Evolutionary conservation across 2,888 invertebrate species (phyloP).

Genomic region (Julus scandinavius): DNA sequence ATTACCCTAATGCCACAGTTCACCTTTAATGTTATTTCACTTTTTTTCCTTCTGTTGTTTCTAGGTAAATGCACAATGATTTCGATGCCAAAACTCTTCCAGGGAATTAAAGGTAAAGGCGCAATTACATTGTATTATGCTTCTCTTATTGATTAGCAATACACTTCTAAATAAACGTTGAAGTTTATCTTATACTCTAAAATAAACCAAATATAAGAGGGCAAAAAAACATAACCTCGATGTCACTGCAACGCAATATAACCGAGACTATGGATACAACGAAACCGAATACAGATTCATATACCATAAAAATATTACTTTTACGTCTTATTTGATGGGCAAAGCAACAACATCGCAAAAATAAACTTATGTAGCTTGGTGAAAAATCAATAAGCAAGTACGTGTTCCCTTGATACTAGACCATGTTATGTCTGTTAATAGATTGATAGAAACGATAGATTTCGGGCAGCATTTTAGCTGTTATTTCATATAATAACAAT

Average conservation of each 20-base stretch:
- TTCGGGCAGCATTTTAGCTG: background rate
- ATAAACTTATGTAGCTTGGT: background rate
- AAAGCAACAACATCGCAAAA: background rate
- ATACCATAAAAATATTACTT: slow-evolving; percentile 15
- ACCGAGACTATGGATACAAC: background rate
- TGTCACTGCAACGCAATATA: background rate
- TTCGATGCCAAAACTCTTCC: background rate
- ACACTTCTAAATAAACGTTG: background rate
- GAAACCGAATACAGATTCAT: background rate
- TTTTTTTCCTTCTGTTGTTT: background rate
- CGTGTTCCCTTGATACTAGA: slow-evolving; percentile 3
- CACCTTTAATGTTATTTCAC: slow-evolving; percentile 26
- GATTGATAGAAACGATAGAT: slow-evolving; percentile 5
- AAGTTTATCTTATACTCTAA: slow-evolving; percentile 3
- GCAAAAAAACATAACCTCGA: background rate
- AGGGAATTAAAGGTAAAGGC: slow-evolving; percentile 35
- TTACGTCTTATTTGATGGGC: slow-evolving; percentile 6
- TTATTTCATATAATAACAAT: background rate
- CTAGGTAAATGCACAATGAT: slow-evolving; percentile 3
- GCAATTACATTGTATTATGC: background rate
- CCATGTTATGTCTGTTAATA: slow-evolving; percentile 26
- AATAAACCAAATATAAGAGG: background rate
- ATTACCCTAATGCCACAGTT: slow-evolving; percentile 9
- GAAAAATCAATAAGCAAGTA: slow-evolving; percentile 33
- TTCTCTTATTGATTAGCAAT: slow-evolving; percentile 6